phyloP scores from a whole-genome alignment of 2,888 invertebrate genomes.

The Griposia aprilina region DNA sequence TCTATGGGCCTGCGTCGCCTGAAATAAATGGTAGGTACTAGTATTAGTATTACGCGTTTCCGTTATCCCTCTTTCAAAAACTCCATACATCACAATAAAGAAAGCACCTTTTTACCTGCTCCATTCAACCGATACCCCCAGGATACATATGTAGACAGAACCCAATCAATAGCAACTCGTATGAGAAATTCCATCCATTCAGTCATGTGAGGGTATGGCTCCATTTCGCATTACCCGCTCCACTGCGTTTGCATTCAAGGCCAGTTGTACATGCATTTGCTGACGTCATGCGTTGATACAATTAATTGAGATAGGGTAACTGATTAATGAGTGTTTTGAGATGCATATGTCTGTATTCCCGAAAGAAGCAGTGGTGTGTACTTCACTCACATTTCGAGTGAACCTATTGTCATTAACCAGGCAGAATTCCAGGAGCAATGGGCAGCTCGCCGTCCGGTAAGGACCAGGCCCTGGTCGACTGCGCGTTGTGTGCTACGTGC shows the following conservation, averaged over 20 bases:
- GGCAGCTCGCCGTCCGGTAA: no score
- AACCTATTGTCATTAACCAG: neutral
- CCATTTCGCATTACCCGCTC: conserved; percentile 48
- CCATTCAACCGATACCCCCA: conserved; percentile 17
- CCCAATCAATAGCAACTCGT: conserved; percentile 33
- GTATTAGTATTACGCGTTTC: no score
- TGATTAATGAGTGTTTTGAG: conserved; percentile 5
- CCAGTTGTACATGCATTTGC: conserved; percentile 17
- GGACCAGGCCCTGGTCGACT: no score
- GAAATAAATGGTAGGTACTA: no score
- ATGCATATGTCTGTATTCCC: neutral
- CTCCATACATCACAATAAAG: conserved; percentile 14
- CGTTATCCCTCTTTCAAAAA: neutral
- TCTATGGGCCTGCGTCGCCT: no score
- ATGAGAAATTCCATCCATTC: conserved; percentile 51
- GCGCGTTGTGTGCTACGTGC: no score
- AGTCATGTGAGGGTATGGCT: conserved; percentile 23
- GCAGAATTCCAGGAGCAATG: neutral
- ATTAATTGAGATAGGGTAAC: conserved; percentile 7
- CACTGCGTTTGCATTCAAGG: conserved; percentile 47
- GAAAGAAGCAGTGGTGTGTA: neutral
- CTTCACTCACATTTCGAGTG: neutral
- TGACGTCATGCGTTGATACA: conserved; percentile 16
- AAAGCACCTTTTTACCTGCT: conserved; percentile 10
- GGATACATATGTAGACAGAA: conserved; percentile 19